Percentiles rank a stretch among this genome's conserved stretches.
Evolutionary conservation across 2,113 vertebrate species (phyloP).

Genomic region (Ciconia stormi): DNA sequence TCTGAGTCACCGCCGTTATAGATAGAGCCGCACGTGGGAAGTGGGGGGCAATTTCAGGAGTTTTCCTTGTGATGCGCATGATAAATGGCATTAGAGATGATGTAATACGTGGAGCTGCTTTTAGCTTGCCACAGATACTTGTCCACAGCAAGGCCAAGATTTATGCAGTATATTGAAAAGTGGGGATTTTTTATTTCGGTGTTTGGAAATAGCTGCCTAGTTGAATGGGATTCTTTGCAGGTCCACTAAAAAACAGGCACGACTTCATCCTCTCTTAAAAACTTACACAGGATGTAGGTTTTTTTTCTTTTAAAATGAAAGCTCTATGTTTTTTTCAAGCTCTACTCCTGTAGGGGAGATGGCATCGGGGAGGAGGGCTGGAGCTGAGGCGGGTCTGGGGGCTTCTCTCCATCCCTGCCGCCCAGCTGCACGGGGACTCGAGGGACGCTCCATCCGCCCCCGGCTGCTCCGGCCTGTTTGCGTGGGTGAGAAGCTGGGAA

Average conservation of each 20-base stretch:
- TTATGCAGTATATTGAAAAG: neutral
- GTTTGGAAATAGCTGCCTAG: neutral
- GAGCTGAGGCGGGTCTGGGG: neutral
- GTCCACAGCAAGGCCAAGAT: neutral
- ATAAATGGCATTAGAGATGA: conserved; percentile 21
- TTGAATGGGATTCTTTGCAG: neutral
- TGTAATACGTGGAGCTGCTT: neutral
- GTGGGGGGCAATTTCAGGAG: neutral
- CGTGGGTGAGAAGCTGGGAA: neutral
- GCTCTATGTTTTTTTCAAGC: neutral
- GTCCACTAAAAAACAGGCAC: neutral
- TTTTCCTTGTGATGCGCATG: neutral
- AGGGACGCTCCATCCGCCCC: neutral
- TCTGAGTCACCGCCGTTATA: conserved; percentile 59
- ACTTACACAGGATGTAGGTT: neutral
- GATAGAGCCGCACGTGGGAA: conserved; percentile 50
- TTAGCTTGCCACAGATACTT: neutral
- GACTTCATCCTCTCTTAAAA: neutral
- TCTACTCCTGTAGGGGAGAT: neutral
- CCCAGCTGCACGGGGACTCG: neutral
- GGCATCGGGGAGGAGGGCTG: neutral
- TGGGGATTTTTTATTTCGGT: neutral
- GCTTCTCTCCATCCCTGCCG: neutral
- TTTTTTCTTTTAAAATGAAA: neutral
- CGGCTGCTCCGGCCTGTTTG: neutral